Percentiles rank a stretch among this genome's conserved stretches.
Conservation (phyloP, 2,888 invertebrate species). For the Netelia inedita region DNA sequence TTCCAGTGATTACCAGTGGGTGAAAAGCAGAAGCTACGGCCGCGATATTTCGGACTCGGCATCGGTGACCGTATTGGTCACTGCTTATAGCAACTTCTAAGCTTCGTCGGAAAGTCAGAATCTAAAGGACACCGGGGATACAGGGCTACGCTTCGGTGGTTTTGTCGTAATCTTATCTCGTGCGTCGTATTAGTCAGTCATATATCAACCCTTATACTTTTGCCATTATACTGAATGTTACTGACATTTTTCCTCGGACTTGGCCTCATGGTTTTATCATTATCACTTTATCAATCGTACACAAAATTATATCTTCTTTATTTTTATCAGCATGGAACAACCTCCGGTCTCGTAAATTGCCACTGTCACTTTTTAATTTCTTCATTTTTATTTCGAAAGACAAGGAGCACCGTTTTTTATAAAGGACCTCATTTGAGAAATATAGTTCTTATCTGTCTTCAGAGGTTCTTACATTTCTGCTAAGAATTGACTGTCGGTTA, state of each 20-base stretch:
- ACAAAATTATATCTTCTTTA: neutral
- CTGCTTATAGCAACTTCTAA: slow-evolving; percentile 66
- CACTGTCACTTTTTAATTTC: too few species aligned
- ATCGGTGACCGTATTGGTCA: slow-evolving; percentile 52
- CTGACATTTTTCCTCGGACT: slow-evolving; percentile 14
- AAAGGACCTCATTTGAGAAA: too few species aligned
- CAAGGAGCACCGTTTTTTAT: too few species aligned
- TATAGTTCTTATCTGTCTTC: too few species aligned
- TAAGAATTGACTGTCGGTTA: too few species aligned
- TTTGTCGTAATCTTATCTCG: slow-evolving; percentile 79
- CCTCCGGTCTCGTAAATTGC: too few species aligned
- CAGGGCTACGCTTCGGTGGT: slow-evolving; percentile 67
- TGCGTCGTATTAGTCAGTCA: slow-evolving; percentile 70
- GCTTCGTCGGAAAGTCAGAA: slow-evolving; percentile 73
- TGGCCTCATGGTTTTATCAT: slow-evolving; percentile 24
- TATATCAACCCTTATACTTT: slow-evolving; percentile 53
- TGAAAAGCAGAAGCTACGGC: slow-evolving; percentile 78
- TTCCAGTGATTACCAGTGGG: slow-evolving; percentile 75
- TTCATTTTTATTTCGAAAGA: too few species aligned
- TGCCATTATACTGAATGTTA: slow-evolving; percentile 32
- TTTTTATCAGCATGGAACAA: too few species aligned
- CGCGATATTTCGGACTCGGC: slow-evolving; percentile 76
- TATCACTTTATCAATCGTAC: slow-evolving; percentile 14
- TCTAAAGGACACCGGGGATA: slow-evolving; percentile 82
- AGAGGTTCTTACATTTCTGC: too few species aligned